Evolutionary conservation across 2,888 invertebrate species (phyloP), one percentile per base, ranked within the genome.

Genomic region (Horisme vitalbata): DNA sequence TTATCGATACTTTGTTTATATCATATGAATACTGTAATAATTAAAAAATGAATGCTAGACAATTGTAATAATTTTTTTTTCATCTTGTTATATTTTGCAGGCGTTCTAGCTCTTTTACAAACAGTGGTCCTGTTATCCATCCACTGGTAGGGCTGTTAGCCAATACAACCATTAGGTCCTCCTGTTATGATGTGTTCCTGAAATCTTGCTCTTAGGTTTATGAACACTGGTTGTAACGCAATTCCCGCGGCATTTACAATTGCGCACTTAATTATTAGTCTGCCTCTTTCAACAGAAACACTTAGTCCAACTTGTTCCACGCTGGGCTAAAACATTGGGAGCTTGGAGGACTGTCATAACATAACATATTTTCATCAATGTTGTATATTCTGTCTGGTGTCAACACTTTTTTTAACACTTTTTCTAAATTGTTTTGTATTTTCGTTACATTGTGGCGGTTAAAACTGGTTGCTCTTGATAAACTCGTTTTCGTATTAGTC

Each of bases 101-200:
- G 8, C 8, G 21, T 21, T 21, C 21, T 6, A 21, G 21, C 7
- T 7, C 21, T 21, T 21, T n/a, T n/a, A n/a, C n/a, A n/a, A n/a
- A n/a, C n/a, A n/a, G n/a, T n/a, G n/a, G n/a, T n/a, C n/a, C n/a
- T n/a, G n/a, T n/a, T n/a, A n/a, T n/a, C n/a, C n/a, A n/a, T 21
- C 63, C 63, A 41, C 61, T 65, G 4, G 21, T 59, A 9, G 64
- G 58, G 36, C 56, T 62, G 31, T 65, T 68, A 3, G 58, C 63
- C 64, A 4, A 68, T 31, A 39, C 61, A 55, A 23, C 57, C 59
- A n/a, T 10, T 6, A 33, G 58, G 58, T 13, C 41, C 53, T 27
- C 50, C 54, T 36, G 2, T 36, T 34, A 64, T 18, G 46, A 64
- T 52, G 5, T 41, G 9, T 3, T 61, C 58, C 14, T 61, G 57